phyloP scores from a whole-genome alignment of 2,888 invertebrate species.

The Cordilura impudica region DNA sequence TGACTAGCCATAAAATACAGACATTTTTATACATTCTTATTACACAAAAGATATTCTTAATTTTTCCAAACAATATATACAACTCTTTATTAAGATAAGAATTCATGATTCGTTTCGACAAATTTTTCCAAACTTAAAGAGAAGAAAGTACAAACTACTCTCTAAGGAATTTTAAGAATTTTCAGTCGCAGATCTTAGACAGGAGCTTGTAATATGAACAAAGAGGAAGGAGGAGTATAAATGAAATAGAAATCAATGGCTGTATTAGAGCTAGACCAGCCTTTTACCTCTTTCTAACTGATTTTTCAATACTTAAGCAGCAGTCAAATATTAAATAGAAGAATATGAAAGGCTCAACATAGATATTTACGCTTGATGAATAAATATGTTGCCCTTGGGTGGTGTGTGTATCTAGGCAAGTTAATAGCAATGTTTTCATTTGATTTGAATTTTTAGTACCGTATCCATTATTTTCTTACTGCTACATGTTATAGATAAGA shows the following conservation, averaged over 20 bases:
- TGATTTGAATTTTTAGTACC: neutral
- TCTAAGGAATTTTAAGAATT: conserved; percentile 1
- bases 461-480: too few species aligned
- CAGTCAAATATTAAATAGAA: neutral
- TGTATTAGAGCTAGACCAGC: neutral
- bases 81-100: neutral
- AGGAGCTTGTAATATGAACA: conserved; percentile 18
- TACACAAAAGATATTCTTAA: too few species aligned
- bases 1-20: too few species aligned
- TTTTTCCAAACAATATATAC: neutral
- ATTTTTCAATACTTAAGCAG: neutral
- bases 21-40: too few species aligned
- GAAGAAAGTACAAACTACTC: conserved; percentile 1
- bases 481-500: too few species aligned
- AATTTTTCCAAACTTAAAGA: neutral
- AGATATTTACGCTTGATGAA: conserved; percentile 8
- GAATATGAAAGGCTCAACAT: neutral
- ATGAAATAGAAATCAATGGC: conserved; percentile 12
- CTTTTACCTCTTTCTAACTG: neutral
- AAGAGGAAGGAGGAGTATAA: neutral
- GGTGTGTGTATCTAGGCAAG: neutral
- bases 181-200: neutral
- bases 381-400: neutral
- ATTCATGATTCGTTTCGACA: too few species aligned
- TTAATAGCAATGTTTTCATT: neutral